These are phyloP conservation scores for Eumaeus atala DNA, from an alignment of 1,140 invertebrate genomes.

Conservation along the genomic window DNA sequence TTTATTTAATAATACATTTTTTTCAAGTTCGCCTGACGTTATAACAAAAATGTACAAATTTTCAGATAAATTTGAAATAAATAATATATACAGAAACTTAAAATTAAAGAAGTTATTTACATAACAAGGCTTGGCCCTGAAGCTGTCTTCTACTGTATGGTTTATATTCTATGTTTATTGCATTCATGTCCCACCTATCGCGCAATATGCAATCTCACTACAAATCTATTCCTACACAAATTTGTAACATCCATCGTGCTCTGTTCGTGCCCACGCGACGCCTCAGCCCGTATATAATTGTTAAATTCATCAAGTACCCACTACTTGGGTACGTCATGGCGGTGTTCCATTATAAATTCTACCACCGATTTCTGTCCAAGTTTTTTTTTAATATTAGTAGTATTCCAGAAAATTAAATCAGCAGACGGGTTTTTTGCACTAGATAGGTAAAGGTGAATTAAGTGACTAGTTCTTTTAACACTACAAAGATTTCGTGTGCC, in stretches of 20 bases:
- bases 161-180: slow-evolving; percentile 49
- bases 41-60: neutral
- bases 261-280: slow-evolving; percentile 42
- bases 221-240: slow-evolving; percentile 56
- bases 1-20: too few relatives aligned
- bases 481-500: too few relatives aligned
- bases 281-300: slow-evolving; percentile 12
- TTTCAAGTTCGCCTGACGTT: neutral
- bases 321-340: too few relatives aligned
- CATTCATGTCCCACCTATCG: slow-evolving; percentile 66
- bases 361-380: too few relatives aligned
- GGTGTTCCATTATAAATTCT: too few relatives aligned
- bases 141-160: slow-evolving; percentile 5
- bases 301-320: neutral
- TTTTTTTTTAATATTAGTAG: too few relatives aligned
- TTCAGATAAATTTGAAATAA: neutral
- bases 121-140: neutral
- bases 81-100: neutral
- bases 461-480: too few relatives aligned
- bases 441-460: too few relatives aligned
- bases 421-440: too few relatives aligned
- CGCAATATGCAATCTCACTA: slow-evolving; percentile 33
- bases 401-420: too few relatives aligned
- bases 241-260: slow-evolving; percentile 73
- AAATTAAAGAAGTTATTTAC: slow-evolving; percentile 1